A percentile compares a stretch with the other conserved stretches of the same genome.
Conservation (phyloP, 2,888 invertebrate genomes). For the Drosophila antonietae region DNA sequence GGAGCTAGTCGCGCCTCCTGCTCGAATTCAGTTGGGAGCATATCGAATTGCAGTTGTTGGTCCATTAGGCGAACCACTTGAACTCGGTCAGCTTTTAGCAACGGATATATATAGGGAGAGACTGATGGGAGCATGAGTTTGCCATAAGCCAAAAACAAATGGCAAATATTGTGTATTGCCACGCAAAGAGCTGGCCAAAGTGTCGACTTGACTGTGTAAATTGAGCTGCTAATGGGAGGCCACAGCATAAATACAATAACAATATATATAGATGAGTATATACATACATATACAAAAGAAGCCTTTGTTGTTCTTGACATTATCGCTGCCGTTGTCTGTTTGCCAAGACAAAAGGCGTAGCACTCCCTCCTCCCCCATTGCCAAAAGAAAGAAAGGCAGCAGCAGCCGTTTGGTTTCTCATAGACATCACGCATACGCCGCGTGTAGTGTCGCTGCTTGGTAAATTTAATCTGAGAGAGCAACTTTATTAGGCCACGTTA, state of each 20-base stretch:
- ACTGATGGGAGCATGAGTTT: slow-evolving; percentile 1
- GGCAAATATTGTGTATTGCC: slow-evolving; percentile 72
- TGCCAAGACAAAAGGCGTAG: slow-evolving; percentile 45
- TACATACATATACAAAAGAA: slow-evolving; percentile 12
- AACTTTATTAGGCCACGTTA: slow-evolving; percentile 80
- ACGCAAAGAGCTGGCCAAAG: slow-evolving; percentile 44
- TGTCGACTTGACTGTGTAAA: slow-evolving; percentile 62
- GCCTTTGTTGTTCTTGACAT: slow-evolving; percentile 41
- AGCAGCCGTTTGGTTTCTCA: slow-evolving; percentile 51
- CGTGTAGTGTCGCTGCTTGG: slow-evolving; percentile 36
- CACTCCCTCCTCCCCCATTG: background rate
- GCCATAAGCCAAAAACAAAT: slow-evolving; percentile 54
- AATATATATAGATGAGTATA: slow-evolving; percentile 24
- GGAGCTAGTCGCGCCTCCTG: background rate
- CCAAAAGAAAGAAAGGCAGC: background rate
- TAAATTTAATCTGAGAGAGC: slow-evolving; percentile 55
- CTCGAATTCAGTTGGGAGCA: slow-evolving; percentile 35
- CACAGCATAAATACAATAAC: slow-evolving; percentile 44
- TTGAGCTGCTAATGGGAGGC: slow-evolving; percentile 75
- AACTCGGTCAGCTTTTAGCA: slow-evolving; percentile 66
- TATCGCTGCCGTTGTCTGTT: slow-evolving; percentile 40
- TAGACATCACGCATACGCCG: slow-evolving; percentile 56
- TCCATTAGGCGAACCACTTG: slow-evolving; percentile 73
- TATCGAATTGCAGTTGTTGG: slow-evolving; percentile 76
- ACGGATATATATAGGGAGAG: slow-evolving; percentile 39